Conservation (phyloP, 2,888 invertebrate genomes). For the Cyclophora punctaria region DNA sequence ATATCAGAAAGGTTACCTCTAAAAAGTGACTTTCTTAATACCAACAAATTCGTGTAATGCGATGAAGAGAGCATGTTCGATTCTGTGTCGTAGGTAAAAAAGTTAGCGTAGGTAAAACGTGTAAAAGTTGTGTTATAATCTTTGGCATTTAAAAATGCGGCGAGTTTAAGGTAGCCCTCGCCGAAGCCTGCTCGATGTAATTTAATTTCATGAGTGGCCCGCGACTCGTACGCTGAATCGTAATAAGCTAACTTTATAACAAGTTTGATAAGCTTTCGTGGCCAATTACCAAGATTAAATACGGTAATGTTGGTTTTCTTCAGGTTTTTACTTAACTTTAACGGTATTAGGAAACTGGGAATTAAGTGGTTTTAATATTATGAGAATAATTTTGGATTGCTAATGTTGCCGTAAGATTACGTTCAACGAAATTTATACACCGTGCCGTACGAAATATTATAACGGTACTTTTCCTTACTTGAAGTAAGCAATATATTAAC, state of each 20-base stretch:
- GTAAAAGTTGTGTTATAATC: conserved; percentile 9
- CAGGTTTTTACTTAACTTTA: no score
- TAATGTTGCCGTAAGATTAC: no score
- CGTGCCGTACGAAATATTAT: no score
- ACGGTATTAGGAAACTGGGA: no score
- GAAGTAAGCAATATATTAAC: no score
- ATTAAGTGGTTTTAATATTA: no score
- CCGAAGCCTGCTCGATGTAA: conserved; percentile 44
- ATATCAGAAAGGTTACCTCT: no score
- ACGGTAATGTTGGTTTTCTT: conserved; percentile 25
- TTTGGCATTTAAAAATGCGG: conserved; percentile 43
- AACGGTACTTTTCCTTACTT: no score
- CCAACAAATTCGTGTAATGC: not conserved
- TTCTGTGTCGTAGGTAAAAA: not conserved
- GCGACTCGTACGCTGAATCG: conserved; percentile 35
- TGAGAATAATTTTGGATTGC: no score
- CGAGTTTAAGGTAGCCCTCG: conserved; percentile 36
- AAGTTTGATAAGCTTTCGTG: conserved; percentile 55
- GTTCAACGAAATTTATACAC: no score
- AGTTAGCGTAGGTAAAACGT: not conserved
- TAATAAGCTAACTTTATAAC: conserved; percentile 55
- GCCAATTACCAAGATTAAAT: conserved; percentile 53
- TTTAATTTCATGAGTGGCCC: conserved; percentile 64
- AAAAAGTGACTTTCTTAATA: not conserved
- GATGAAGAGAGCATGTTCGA: not conserved